A percentile compares a stretch with the other conserved stretches of the same genome.
Conservation (phyloP, 2,888 invertebrate species). For the Conistra vaccinii region DNA sequence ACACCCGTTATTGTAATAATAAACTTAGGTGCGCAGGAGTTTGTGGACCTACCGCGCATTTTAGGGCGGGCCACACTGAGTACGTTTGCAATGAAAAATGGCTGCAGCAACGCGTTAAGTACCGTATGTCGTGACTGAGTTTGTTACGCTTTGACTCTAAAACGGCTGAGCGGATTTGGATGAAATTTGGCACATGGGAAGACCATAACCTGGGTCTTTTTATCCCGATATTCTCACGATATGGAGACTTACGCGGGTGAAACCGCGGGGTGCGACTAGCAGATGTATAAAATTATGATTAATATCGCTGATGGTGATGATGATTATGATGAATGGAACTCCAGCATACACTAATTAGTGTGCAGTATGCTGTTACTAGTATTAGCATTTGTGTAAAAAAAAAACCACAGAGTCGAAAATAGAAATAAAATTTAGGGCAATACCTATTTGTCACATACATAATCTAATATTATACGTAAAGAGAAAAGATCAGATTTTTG, state of each 20-base stretch:
- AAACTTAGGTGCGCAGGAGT: constrained; percentile 66
- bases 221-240: no score
- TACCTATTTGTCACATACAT: background rate
- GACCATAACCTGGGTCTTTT: no score
- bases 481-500: no score
- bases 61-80: constrained; percentile 40
- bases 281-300: background rate
- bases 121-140: no score
- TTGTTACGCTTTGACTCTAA: no score
- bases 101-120: background rate
- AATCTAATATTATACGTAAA: no score
- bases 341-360: background rate
- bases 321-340: background rate
- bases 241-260: no score
- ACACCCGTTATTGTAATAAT: constrained; percentile 68
- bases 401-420: background rate
- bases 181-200: no score
- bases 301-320: background rate
- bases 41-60: constrained; percentile 63
- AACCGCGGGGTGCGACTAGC: no score
- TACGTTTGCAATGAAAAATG: background rate
- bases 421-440: background rate
- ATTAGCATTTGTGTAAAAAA: background rate
- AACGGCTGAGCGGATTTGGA: no score
- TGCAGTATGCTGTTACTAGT: background rate